phyloP scores from a whole-genome alignment of 2,797 vertebrate species.

The Meriones psammophilus region DNA sequence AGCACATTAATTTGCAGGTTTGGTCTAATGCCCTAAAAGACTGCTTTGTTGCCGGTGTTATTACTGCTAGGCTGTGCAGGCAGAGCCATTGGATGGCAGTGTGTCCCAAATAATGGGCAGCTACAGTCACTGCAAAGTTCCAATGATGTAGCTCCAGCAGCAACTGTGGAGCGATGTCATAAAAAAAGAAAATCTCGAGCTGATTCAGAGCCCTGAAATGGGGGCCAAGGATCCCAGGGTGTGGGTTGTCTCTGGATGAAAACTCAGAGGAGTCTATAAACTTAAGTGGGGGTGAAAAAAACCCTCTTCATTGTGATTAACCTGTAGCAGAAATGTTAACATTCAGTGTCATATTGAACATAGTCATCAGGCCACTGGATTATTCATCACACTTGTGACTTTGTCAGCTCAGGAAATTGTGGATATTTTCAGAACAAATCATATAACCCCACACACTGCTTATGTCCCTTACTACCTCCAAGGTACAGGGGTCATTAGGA shows the following conservation, averaged over 20 bases:
- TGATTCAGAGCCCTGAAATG: neutral
- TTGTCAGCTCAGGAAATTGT: slow-evolving; percentile 19
- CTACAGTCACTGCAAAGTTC: slow-evolving; percentile 31
- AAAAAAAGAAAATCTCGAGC: slow-evolving; percentile 45
- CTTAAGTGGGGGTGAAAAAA: slow-evolving; percentile 27
- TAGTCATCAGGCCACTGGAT: neutral
- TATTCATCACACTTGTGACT: slow-evolving; percentile 11
- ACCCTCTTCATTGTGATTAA: slow-evolving; percentile 28
- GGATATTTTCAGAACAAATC: neutral
- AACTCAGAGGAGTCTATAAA: slow-evolving; percentile 7
- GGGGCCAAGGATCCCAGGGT: neutral
- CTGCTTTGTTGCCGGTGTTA: slow-evolving; percentile 88
- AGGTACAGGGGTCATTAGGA: neutral
- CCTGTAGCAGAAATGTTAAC: neutral
- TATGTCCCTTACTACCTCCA: neutral
- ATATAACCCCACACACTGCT: neutral
- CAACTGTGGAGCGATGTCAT: neutral
- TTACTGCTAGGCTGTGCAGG: slow-evolving; percentile 85
- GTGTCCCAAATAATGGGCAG: slow-evolving; percentile 77
- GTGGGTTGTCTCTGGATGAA: neutral
- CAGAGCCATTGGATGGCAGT: slow-evolving; percentile 80
- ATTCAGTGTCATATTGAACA: neutral
- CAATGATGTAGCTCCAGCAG: neutral
- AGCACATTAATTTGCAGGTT: slow-evolving; percentile 90
- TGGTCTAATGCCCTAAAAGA: slow-evolving; percentile 88